Base-by-base conservation (phyloP, 2,888 invertebrate species). In the Macaria notata region DNA sequence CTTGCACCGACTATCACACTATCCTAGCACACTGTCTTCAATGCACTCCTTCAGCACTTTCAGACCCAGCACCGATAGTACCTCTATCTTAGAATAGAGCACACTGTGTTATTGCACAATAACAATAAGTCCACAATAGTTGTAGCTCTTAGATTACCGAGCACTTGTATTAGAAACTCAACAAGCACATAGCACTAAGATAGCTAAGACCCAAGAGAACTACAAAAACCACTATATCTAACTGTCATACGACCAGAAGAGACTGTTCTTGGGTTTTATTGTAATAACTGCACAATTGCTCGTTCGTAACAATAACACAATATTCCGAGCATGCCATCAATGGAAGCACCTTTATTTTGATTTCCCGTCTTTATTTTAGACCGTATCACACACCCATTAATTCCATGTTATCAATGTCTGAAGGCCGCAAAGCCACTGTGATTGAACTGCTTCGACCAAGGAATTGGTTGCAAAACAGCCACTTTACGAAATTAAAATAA, bases 401-500 rank as follows among this genome's bases (percentile, higher is more conserved):
- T 70, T 68, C 66, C 61, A 47, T 65, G 65, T 71, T 67, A 59
- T 75, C 70, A 66, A 75, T 73, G 56, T 63, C 56, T 49, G 74
- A 76, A 78, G 75, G 75, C 79, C 73, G 69, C 73, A 69, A 73
- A 73, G 70, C 73, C 75, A 75, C 73, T 73, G 72, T 74, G 73
- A 77, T 74, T 67, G 71, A 71, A 65, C 72, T 68, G 71, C 71
- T 77, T 75, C 72, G 72, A 71, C 72, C 76, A 73, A 80, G 77
- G 72, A 82, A 82, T 84, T 83, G 79, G 84, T 84, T 84, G 83
- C 87, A 83, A 88, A 88, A 84, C 80, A 83, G 84, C 81, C 88
- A 90, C 91, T 91, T 90, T 83, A 83, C 83, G 75, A 88, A 89
- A 91, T 90, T 90, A 89, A 89, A 90, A 88, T 87, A 84, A 87